Evolutionary conservation across 2,113 vertebrate species (phyloP), one percentile per base, ranked within the genome.

Genomic region (Isichthys henryi): DNA sequence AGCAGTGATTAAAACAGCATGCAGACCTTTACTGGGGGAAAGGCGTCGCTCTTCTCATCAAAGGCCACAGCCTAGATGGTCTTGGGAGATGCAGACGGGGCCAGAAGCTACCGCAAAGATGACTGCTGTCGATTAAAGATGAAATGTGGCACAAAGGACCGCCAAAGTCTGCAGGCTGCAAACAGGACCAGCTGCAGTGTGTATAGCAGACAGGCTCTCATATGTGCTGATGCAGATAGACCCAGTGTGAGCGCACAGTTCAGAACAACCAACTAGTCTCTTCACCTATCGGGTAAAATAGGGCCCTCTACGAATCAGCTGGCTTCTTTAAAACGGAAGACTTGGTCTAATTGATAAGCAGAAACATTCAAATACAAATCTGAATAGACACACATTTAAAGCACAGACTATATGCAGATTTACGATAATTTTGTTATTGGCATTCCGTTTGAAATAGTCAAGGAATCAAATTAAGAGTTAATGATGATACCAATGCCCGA

Each of bases 21-120:
- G 85, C 31, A 35, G 85, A 53, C n/a, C 4, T 87, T 87, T 56
- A 56, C 50, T 35, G 31, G 85, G 49, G n/a, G 50, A 11, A 87
- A 87, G 21, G 49, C 46, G 43, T 31, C 13, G 5, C 49, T 50
- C 11, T 49, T 35, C 15, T 86, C 49, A 86, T 86, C 49, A 86
- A 86, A 86, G 85, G 48, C 85, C 49, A 35, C n/a, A 86, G 85
- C 85, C 49, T 49, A 86, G 85, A 86, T 31, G 48, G 85, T 53
- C 49, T n/a, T 53, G 84, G 48, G 84, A 27, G 84, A 86, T 10
- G 10, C 84, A 35, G 46, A 50, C 3, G 5, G 85, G n/a, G 49
- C 85, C 85, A 84, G 8, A 23, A 84, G 82, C 82, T 84, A 86
- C 85, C 15, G 49, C 49, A 46, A 48, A 27, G 46, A 52, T 1